These are phyloP conservation scores for Cheilosia soror DNA, from an alignment of 2,888 invertebrate species.

Conservation along the genomic window DNA sequence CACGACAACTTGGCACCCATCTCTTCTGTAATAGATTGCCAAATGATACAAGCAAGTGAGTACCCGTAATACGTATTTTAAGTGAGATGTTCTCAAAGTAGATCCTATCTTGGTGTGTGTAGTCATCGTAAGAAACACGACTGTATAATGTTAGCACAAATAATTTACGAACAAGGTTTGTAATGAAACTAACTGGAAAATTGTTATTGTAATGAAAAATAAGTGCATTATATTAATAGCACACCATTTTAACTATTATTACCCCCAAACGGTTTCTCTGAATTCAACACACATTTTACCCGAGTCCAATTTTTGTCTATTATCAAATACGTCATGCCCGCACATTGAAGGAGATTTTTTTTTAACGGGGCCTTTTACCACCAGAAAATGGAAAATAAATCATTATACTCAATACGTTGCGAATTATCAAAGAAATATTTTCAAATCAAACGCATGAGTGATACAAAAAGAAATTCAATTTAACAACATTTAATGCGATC, in stretches of 20 bases:
- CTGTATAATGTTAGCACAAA: background rate
- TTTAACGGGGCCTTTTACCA: background rate
- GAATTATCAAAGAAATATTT: conserved; percentile 67
- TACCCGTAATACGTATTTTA: conserved; percentile 19
- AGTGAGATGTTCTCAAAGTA: conserved; percentile 10
- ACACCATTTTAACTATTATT: conserved; percentile 14
- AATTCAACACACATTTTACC: no score
- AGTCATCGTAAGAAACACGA: conserved; percentile 11
- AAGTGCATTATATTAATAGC: background rate
- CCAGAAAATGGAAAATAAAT: conserved; percentile 5
- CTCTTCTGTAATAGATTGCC: conserved; percentile 12
- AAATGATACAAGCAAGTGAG: conserved; percentile 36
- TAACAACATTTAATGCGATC: conserved; percentile 47
- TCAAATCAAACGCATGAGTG: conserved; percentile 68
- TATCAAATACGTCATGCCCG: background rate
- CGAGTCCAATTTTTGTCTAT: background rate
- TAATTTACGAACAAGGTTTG: background rate
- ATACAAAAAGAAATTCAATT: conserved; percentile 63
- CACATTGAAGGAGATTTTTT: background rate
- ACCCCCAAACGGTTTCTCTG: background rate
- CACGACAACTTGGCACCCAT: conserved; percentile 39
- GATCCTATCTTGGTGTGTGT: conserved; percentile 26
- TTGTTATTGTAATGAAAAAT: conserved; percentile 2
- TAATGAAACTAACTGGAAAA: conserved; percentile 19
- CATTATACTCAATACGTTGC: conserved; percentile 8